Evolutionary conservation across 2,797 vertebrate genomes (phyloP).

Genomic region (Thunnus albacares): DNA sequence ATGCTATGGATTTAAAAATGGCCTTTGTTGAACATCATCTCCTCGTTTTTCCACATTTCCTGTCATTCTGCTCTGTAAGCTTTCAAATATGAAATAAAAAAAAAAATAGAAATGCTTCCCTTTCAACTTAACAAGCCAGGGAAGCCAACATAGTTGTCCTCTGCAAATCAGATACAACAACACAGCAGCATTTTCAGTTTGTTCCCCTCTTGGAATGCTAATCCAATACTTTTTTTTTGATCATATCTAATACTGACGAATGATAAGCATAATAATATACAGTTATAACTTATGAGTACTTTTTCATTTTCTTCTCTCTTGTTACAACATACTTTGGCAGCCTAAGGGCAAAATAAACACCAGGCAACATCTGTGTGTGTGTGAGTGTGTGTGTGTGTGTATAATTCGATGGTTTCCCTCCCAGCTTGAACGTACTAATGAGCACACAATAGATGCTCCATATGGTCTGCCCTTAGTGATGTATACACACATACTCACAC

Average conservation of each 20-base stretch:
- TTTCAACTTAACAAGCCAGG: too few relatives aligned
- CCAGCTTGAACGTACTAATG: constrained; percentile 35
- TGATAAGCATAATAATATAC: background rate
- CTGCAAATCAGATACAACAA: too few relatives aligned
- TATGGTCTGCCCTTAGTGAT: constrained; percentile 16
- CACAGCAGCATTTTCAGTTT: too few relatives aligned
- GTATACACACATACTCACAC: constrained; percentile 3
- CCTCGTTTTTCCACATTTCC: too few relatives aligned
- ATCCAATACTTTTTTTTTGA: background rate
- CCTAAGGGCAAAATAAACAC: background rate
- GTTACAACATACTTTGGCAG: background rate
- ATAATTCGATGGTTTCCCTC: background rate
- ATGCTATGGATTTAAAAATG: too few relatives aligned
- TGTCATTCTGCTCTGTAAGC: too few relatives aligned
- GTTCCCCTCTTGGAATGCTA: too few relatives aligned
- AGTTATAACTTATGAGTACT: background rate
- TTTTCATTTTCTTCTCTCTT: background rate
- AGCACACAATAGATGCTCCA: constrained; percentile 29
- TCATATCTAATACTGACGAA: background rate
- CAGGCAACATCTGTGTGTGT: background rate
- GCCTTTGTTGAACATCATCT: too few relatives aligned
- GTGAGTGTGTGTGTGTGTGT: background rate
- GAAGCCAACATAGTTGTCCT: too few relatives aligned
- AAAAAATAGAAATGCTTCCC: too few relatives aligned
- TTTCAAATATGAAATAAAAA: too few relatives aligned